Percentiles rank a stretch among this genome's conserved stretches.
Evolutionary conservation across 2,113 vertebrate genomes (phyloP).

Genomic region (Ancistrus triradiatus): DNA sequence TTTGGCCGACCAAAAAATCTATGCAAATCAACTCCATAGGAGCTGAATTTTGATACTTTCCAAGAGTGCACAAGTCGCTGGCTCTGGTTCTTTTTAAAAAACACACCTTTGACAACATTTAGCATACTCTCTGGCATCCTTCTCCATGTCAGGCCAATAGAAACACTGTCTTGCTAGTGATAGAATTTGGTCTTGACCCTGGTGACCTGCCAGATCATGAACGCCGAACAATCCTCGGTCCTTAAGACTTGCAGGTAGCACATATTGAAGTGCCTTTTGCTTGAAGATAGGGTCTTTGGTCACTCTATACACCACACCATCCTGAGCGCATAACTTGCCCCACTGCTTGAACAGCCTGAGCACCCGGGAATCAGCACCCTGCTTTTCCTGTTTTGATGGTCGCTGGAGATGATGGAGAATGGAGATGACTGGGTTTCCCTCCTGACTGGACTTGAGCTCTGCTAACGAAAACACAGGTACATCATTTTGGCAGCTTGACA

Average conservation of each 20-base stretch:
- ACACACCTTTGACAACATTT: background rate
- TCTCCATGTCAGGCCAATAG: conserved; percentile 15
- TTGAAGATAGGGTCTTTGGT: conserved; percentile 12
- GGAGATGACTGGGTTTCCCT: conserved; percentile 6
- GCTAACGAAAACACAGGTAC: conserved; percentile 5
- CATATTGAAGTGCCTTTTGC: background rate
- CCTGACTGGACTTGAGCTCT: conserved; percentile 14
- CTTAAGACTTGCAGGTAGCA: background rate
- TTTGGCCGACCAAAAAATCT: background rate
- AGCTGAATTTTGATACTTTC: conserved; percentile 25
- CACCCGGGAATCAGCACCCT: background rate
- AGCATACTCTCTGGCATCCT: background rate
- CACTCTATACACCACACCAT: conserved; percentile 17
- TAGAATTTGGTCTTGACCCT: conserved; percentile 3
- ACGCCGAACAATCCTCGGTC: background rate
- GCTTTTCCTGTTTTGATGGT: conserved; percentile 18
- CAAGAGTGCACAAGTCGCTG: background rate
- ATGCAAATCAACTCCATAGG: background rate
- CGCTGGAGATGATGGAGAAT: conserved; percentile 1
- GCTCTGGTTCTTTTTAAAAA: background rate
- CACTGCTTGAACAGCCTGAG: conserved; percentile 27
- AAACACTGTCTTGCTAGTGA: background rate
- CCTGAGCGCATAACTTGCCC: conserved; percentile 9
- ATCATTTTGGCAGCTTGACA: conserved; percentile 16
- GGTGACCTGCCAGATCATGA: conserved; percentile 1